Percentiles rank a stretch among this genome's conserved stretches.
phyloP scores from a whole-genome alignment of 2,888 invertebrate genomes.

The Stenchaetothrips biformis region DNA sequence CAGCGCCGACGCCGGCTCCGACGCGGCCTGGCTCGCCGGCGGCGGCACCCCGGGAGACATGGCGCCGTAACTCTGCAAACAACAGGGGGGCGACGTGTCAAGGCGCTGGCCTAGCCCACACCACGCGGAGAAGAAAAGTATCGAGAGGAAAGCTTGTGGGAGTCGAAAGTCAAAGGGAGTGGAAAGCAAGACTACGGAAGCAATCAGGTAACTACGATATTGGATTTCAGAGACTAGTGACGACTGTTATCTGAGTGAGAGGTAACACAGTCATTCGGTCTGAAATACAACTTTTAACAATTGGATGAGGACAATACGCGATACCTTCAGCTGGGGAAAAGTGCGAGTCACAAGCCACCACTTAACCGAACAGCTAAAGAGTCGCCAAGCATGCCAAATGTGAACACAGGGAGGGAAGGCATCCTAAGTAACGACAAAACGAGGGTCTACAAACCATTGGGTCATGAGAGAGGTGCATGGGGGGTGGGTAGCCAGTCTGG shows the following conservation, averaged over 20 bases:
- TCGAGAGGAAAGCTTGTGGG: not conserved
- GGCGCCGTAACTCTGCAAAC: slow-evolving; percentile 48
- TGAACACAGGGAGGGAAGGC: too few relatives aligned
- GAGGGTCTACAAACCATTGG: slow-evolving; percentile 37
- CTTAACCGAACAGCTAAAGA: too few relatives aligned
- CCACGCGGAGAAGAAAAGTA: not conserved
- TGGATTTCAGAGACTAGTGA: too few relatives aligned
- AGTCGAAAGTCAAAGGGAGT: not conserved
- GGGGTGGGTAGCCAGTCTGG: slow-evolving; percentile 46
- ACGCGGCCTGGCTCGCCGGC: slow-evolving; percentile 36
- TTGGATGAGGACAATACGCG: too few relatives aligned
- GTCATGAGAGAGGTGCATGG: slow-evolving; percentile 44
- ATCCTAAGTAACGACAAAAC: not conserved
- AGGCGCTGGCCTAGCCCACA: too few relatives aligned
- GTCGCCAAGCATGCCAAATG: too few relatives aligned
- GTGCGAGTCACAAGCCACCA: not conserved
- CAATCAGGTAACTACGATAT: not conserved
- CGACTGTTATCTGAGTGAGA: too few relatives aligned
- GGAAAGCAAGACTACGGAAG: not conserved
- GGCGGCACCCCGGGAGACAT: slow-evolving; percentile 48
- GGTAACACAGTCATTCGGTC: too few relatives aligned
- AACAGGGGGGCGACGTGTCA: too few relatives aligned
- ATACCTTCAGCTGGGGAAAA: not conserved
- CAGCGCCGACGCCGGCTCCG: slow-evolving; percentile 44
- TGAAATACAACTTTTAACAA: too few relatives aligned